Evolutionary conservation across 2,113 vertebrate species (phyloP), one percentile per base, ranked within the genome.

Genomic region (Pithys albifrons): DNA sequence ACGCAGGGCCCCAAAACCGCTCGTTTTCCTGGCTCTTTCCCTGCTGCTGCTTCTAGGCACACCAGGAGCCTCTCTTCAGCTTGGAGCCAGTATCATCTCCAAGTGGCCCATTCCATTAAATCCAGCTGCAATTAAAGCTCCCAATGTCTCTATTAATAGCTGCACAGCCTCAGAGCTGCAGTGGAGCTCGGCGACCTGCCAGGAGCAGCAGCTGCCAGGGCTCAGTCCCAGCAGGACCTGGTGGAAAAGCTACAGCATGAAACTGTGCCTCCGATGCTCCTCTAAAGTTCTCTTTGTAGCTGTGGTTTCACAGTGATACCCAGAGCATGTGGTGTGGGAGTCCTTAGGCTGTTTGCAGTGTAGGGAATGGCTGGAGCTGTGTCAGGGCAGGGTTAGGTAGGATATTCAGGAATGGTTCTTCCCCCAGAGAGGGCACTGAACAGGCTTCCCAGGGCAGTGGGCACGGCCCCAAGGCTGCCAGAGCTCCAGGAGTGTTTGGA

Each of bases 131-230:
- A 91, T 93, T 67, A 91, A 90, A 93, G 82, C 90, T 96, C 64
- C 79, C 67, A 14, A 3, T 33, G 39, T 57, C 85, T 93, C 95
- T 92, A 86, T 96, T 90, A 96, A 88, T 95, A 95, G 95, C 73
- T 8, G 61, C 52, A 23, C 59, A 77, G 65, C 59, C 79, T 81
- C 55, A 11, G 74, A 86, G 92, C 90, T 81, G 79, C 75, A 86
- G 82, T 31, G 25, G 64, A 39, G 73, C 0, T 4, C 83, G 94
- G 91, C 20, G 1, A 64, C 72, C 55, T 67, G 94, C 96, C 94
- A 97, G 93, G 14, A 78, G 62, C 81, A 37, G 33, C 82, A 77
- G 92, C 94, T 95, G 96, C 86, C 89, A 69, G 86, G 3, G 0
- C 72, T 86, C 72, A 67, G 88, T 88, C 78, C 59, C 19, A 1